Percentiles rank a stretch among this genome's conserved stretches.
These are phyloP conservation scores for Perdita meconis DNA, from an alignment of 2,888 invertebrate species.

Conservation along the genomic window DNA sequence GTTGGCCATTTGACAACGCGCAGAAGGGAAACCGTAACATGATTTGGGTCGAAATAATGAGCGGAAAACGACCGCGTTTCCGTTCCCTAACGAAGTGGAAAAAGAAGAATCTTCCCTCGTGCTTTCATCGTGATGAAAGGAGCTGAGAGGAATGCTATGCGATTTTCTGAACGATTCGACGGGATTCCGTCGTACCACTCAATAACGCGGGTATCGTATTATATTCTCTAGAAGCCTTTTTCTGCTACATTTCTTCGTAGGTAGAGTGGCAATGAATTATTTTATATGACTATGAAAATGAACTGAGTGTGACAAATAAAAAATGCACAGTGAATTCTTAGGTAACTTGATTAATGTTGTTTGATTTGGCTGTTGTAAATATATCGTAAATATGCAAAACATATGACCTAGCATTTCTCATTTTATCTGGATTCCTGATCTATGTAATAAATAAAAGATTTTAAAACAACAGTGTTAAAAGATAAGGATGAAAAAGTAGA, in stretches of 20 bases:
- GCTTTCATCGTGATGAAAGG: neutral
- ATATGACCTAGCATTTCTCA: too few relatives aligned
- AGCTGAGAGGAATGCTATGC: neutral
- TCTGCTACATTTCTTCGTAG: neutral
- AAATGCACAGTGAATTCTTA: too few relatives aligned
- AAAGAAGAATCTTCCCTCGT: constrained; percentile 9
- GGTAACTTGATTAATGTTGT: too few relatives aligned
- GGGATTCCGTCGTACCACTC: neutral
- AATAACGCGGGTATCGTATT: constrained; percentile 5
- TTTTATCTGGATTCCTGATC: too few relatives aligned
- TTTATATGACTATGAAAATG: neutral
- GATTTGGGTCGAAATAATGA: constrained; percentile 41
- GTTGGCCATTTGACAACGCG: constrained; percentile 1
- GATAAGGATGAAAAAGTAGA: too few relatives aligned
- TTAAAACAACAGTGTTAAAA: too few relatives aligned
- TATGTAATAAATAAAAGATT: too few relatives aligned
- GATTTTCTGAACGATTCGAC: constrained; percentile 16
- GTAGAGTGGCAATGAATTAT: neutral
- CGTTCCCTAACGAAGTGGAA: constrained; percentile 20
- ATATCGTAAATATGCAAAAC: too few relatives aligned
- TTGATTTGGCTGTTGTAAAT: too few relatives aligned
- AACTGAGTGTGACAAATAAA: neutral
- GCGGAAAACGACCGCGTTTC: constrained; percentile 30
- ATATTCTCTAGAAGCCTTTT: constrained; percentile 8
- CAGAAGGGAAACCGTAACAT: neutral